phyloP scores from a whole-genome alignment of 53 echinoderm and acorn worm species.

The Luidia sarsii region DNA sequence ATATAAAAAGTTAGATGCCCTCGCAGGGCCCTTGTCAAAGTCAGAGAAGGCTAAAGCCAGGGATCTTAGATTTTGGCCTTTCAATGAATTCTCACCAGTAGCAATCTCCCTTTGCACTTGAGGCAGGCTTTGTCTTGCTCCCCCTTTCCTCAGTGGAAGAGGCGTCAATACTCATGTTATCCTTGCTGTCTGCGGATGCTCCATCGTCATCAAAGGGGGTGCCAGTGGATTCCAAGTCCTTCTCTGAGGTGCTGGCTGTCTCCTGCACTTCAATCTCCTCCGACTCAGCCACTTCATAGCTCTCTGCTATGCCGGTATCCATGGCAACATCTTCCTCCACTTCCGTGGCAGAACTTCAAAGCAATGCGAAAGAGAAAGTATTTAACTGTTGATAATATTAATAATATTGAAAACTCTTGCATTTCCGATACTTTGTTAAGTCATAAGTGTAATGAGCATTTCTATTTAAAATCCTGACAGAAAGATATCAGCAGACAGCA shows the following conservation, averaged over 20 bases:
- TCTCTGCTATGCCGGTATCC: constrained; percentile 53
- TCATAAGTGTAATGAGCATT: not conserved
- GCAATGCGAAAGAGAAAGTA: not conserved
- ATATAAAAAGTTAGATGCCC: too few relatives aligned
- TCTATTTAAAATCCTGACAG: not conserved
- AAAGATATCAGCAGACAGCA: not conserved
- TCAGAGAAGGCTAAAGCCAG: too few relatives aligned
- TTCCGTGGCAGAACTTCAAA: constrained; percentile 47
- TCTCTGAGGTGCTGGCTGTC: constrained; percentile 10
- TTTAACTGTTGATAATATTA: too few relatives aligned
- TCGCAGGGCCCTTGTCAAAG: too few relatives aligned
- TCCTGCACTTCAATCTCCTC: constrained; percentile 60
- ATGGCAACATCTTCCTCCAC: constrained; percentile 56
- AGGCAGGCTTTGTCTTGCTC: not conserved
- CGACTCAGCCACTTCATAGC: constrained; percentile 23
- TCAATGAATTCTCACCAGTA: constrained; percentile 23
- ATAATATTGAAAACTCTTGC: not conserved
- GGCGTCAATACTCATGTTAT: constrained; percentile 5
- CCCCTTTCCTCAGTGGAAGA: constrained; percentile 32
- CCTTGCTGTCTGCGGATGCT: constrained; percentile 22
- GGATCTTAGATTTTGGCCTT: too few relatives aligned
- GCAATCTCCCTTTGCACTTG: constrained; percentile 27
- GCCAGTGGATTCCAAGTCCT: constrained; percentile 6
- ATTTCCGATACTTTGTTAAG: too few relatives aligned
- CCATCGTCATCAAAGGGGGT: constrained; percentile 40